phyloP scores from a whole-genome alignment of 1,140 invertebrate species.

The Aleiodes sp. region DNA sequence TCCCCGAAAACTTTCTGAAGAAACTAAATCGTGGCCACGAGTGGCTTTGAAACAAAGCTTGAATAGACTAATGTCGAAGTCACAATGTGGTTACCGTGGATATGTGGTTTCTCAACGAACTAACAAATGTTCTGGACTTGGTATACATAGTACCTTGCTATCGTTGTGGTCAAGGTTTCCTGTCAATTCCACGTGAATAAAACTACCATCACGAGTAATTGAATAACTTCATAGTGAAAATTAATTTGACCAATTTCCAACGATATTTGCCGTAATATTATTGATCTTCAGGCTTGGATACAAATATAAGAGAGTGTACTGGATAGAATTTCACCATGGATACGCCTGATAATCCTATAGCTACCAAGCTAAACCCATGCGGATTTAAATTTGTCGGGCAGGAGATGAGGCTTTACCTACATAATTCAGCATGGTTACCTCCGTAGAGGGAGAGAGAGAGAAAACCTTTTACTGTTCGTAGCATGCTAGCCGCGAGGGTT shows the following conservation, averaged over 20 bases:
- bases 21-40: not conserved
- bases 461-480: not conserved
- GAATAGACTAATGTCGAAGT: slow-evolving; percentile 5
- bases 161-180: not conserved
- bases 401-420: slow-evolving; percentile 43
- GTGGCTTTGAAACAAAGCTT: not conserved
- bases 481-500: not conserved
- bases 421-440: slow-evolving; percentile 37
- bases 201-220: not conserved
- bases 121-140: not conserved
- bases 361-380: slow-evolving; percentile 39
- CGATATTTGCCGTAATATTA: not conserved
- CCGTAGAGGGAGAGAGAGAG: not conserved
- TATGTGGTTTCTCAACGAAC: not conserved
- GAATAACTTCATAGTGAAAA: too few relatives aligned
- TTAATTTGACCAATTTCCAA: too few relatives aligned
- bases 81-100: not conserved
- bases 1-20: not conserved
- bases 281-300: not conserved
- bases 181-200: too few relatives aligned
- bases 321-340: slow-evolving; percentile 19
- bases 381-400: slow-evolving; percentile 51
- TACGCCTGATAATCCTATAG: slow-evolving; percentile 40
- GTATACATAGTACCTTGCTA: not conserved
- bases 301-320: too few relatives aligned